Conservation (phyloP, 37 sponge, comb jelly and placozoan genomes). For the Chondrilla cf. caribensis region DNA sequence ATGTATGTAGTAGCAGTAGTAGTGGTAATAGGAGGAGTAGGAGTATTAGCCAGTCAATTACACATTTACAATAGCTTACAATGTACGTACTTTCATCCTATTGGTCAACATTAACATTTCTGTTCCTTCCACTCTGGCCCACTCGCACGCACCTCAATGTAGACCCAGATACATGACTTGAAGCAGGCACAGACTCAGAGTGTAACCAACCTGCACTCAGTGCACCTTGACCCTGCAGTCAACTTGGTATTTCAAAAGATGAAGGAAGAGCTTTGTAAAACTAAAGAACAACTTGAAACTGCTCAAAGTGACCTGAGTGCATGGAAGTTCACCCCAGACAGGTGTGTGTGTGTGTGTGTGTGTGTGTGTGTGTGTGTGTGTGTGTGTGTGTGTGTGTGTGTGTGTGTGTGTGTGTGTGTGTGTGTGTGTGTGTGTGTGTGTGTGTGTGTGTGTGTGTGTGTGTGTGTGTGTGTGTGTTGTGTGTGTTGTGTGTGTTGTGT, state of each 20-base stretch:
- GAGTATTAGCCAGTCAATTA: neutral
- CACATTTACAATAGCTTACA: too few species aligned
- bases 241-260: conserved; percentile 86
- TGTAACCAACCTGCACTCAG: conserved; percentile 65
- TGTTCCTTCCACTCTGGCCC: too few species aligned
- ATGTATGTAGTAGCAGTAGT: neutral
- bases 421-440: too few species aligned
- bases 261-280: conserved; percentile 74
- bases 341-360: conserved; percentile 43
- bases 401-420: neutral
- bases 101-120: too few species aligned
- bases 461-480: too few species aligned
- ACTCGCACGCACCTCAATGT: too few species aligned
- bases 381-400: too few species aligned
- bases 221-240: conserved; percentile 87
- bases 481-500: too few species aligned
- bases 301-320: conserved; percentile 96
- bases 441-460: too few species aligned
- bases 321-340: conserved; percentile 97
- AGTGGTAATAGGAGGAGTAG: neutral
- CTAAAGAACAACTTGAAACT: conserved; percentile 82
- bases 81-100: too few species aligned
- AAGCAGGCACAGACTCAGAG: conserved; percentile 76
- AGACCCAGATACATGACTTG: conserved; percentile 90
- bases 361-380: too few species aligned